These are phyloP conservation scores for Clavelina lepadiformis DNA, from an alignment of 23 tunicate species.

Conservation along the genomic window DNA sequence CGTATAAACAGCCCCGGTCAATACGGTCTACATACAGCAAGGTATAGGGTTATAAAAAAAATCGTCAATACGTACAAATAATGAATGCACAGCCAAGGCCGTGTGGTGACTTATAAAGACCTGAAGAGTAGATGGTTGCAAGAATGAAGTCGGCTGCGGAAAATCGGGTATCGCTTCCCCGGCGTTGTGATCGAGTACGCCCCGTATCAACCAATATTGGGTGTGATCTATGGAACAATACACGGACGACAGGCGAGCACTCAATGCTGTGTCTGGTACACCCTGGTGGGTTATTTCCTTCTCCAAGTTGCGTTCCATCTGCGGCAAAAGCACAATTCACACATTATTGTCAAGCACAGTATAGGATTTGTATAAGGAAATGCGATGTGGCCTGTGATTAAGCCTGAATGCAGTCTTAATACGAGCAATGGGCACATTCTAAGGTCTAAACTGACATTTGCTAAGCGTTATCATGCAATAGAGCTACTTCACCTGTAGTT, in stretches of 20 bases:
- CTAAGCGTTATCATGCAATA: no score
- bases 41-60: neutral
- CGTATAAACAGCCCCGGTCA: conserved; percentile 63
- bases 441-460: no score
- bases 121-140: conserved; percentile 73
- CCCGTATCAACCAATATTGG: conserved; percentile 94
- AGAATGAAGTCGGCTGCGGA: conserved; percentile 85
- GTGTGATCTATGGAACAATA: conserved; percentile 69
- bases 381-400: no score
- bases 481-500: conserved; percentile 81
- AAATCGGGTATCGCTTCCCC: conserved; percentile 97
- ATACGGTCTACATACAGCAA: conserved; percentile 67
- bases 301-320: conserved; percentile 95
- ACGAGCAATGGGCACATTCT: no score
- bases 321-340: neutral
- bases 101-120: no score
- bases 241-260: conserved; percentile 73
- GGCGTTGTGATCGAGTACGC: conserved; percentile 83
- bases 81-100: neutral
- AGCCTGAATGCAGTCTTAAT: no score
- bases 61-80: neutral
- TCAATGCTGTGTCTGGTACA: conserved; percentile 77
- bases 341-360: no score
- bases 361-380: no score
- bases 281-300: conserved; percentile 64